Conservation (phyloP, 2,113 vertebrate genomes). For the Castor canadensis region DNA sequence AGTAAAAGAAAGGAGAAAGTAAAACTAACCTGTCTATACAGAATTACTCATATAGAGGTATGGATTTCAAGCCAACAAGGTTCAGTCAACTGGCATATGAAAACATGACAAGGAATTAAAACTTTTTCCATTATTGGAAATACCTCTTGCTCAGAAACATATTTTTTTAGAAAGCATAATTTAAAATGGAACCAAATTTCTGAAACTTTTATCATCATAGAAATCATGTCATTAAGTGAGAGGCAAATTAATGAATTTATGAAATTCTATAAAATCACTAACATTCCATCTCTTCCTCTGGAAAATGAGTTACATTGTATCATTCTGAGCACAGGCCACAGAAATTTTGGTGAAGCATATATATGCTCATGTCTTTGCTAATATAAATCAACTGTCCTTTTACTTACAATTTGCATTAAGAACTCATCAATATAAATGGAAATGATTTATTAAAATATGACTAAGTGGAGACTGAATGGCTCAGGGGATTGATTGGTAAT, state of each 20-base stretch:
- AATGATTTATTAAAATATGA: conserved; percentile 76
- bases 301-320: not conserved
- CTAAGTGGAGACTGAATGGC: conserved; percentile 61
- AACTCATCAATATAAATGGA: conserved; percentile 67
- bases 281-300: not conserved
- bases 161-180: not conserved
- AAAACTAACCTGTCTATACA: not conserved
- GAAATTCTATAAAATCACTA: not conserved
- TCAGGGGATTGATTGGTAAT: conserved; percentile 72
- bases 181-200: no score
- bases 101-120: not conserved
- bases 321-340: not conserved
- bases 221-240: not conserved
- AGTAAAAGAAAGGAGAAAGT: accelerated
- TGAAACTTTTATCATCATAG: no score
- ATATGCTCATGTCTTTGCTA: conserved; percentile 68
- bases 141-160: not conserved
- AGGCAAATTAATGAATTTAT: not conserved
- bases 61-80: not conserved
- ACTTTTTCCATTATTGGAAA: not conserved
- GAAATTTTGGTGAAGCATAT: conserved; percentile 39
- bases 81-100: not conserved
- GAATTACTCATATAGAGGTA: not conserved
- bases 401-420: conserved; percentile 77
- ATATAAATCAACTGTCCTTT: conserved; percentile 77